Percentiles rank a stretch among this genome's conserved stretches.
Evolutionary conservation across 2,888 invertebrate species (phyloP).

Genomic region (Temnothorax rugatulus): DNA sequence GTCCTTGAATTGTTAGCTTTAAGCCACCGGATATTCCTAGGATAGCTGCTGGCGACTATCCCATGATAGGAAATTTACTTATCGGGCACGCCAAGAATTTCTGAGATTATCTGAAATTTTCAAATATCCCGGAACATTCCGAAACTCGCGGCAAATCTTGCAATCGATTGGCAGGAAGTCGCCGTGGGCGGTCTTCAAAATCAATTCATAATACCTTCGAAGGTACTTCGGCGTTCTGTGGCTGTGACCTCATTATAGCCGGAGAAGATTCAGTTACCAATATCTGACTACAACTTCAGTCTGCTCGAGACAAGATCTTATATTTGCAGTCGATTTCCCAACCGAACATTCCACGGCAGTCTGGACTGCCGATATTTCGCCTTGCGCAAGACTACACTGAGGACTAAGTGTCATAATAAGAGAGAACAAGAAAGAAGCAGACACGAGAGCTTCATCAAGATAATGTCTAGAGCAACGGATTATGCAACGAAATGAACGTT

Average conservation of each 20-base stretch:
- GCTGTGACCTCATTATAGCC: constrained; percentile 46
- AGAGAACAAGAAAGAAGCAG: constrained; percentile 9
- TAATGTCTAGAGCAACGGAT: constrained; percentile 30
- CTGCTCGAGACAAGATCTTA: constrained; percentile 24
- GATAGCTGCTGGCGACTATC: constrained; percentile 35
- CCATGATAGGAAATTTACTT: constrained; percentile 50
- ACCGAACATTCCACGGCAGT: constrained; percentile 30
- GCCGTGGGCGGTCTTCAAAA: constrained; percentile 54
- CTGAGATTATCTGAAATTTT: constrained; percentile 53
- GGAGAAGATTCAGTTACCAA: constrained; percentile 51
- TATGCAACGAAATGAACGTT: constrained; percentile 28
- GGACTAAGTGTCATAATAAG: constrained; percentile 32
- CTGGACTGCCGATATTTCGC: constrained; percentile 35
- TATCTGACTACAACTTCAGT: constrained; percentile 43
- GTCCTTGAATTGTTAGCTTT: constrained; percentile 43
- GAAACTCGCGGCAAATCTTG: constrained; percentile 47
- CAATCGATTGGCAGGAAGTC: constrained; percentile 52
- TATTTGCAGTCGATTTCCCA: constrained; percentile 42
- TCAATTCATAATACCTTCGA: constrained; percentile 53
- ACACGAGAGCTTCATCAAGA: constrained; percentile 30
- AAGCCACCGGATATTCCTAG: constrained; percentile 6
- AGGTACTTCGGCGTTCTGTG: constrained; percentile 48
- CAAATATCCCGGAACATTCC: constrained; percentile 56
- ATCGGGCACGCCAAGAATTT: constrained; percentile 52
- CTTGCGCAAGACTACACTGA: constrained; percentile 36